Evolutionary conservation across 2,888 invertebrate species (phyloP).

Genomic region (Chrysolina haemoptera): DNA sequence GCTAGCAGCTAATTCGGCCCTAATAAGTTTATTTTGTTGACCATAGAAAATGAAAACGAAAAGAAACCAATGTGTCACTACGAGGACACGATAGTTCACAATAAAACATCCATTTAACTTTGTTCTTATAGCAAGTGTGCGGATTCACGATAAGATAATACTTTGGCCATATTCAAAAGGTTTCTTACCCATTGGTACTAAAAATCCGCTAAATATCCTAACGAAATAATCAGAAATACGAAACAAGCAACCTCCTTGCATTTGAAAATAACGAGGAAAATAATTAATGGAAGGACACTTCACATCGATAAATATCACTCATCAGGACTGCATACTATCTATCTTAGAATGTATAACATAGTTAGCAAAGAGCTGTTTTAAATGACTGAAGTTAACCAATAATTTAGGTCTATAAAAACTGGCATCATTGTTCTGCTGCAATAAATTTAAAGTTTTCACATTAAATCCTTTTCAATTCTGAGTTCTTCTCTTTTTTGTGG

Average conservation of each 20-base stretch:
- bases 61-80: too few species aligned
- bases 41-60: too few species aligned
- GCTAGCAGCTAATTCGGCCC: too few species aligned
- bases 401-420: conserved; percentile 71
- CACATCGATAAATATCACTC: conserved; percentile 54
- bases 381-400: conserved; percentile 70
- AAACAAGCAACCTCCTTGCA: conserved; percentile 5
- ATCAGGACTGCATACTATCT: conserved; percentile 54
- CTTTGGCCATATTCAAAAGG: background rate
- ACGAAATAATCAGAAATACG: background rate
- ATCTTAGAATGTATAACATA: conserved; percentile 63
- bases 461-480: conserved; percentile 70
- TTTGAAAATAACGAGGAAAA: conserved; percentile 48
- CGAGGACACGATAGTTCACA: too few species aligned
- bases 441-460: conserved; percentile 71
- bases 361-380: conserved; percentile 66
- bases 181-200: background rate
- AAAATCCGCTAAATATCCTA: background rate
- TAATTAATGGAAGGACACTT: conserved; percentile 61
- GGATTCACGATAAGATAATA: too few species aligned
- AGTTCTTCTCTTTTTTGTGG: conserved; percentile 62
- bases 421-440: conserved; percentile 70
- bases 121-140: too few species aligned
- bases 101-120: too few species aligned
- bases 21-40: too few species aligned